phyloP scores from a whole-genome alignment of 1,140 invertebrate genomes.

The Matsumurasca onukii region DNA sequence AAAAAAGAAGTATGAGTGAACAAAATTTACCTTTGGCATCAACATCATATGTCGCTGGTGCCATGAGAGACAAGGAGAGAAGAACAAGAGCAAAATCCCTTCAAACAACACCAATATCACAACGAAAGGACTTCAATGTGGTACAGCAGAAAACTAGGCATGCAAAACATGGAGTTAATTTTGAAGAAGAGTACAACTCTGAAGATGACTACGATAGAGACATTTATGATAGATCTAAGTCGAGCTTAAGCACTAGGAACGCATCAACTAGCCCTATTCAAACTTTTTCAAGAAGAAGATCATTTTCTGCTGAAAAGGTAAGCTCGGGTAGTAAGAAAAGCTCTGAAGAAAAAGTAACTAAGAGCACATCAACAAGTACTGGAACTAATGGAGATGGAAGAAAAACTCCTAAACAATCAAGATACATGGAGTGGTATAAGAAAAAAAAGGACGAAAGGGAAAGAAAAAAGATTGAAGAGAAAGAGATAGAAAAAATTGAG shows the following conservation, averaged over 20 bases:
- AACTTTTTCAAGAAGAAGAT: slow-evolving; percentile 10
- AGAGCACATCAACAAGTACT: background rate
- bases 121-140: slow-evolving; percentile 38
- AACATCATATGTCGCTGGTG: background rate
- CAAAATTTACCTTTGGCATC: slow-evolving; percentile 18
- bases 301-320: background rate
- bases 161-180: slow-evolving; percentile 5
- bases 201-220: slow-evolving; percentile 9
- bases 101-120: slow-evolving; percentile 45
- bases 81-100: slow-evolving; percentile 27
- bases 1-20: slow-evolving; percentile 29
- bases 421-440: slow-evolving; percentile 59
- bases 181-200: slow-evolving; percentile 7
- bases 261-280: slow-evolving; percentile 19
- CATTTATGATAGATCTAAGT: slow-evolving; percentile 25
- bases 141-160: background rate
- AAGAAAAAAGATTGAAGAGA: slow-evolving; percentile 38
- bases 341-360: background rate
- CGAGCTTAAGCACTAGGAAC: slow-evolving; percentile 19
- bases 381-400: slow-evolving; percentile 17
- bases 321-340: slow-evolving; percentile 6
- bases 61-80: slow-evolving; percentile 5
- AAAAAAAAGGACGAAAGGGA: slow-evolving; percentile 42
- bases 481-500: slow-evolving; percentile 34
- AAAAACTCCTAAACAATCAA: slow-evolving; percentile 45